Percentiles rank a stretch among this genome's conserved stretches.
phyloP scores from a whole-genome alignment of 2,797 vertebrate species.

The Morelia viridis region DNA sequence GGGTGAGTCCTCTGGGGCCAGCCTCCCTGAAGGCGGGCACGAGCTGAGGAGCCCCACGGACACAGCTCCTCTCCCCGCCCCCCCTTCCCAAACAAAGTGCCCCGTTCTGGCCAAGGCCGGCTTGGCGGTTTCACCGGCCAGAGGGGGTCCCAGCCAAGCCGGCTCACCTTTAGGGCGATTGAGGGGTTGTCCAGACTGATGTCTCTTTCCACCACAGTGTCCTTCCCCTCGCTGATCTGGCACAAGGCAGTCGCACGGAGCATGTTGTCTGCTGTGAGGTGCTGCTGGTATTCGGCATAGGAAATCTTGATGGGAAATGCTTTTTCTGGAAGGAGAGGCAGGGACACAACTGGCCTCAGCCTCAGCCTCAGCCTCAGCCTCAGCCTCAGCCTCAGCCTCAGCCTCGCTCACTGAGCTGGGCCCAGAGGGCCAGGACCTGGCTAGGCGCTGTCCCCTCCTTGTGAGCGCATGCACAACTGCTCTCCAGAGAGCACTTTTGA shows the following conservation, averaged over 20 bases:
- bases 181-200: slow-evolving; percentile 74
- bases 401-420: too few relatives aligned
- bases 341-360: background rate
- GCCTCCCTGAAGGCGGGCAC: background rate
- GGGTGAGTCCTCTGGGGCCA: background rate
- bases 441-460: too few relatives aligned
- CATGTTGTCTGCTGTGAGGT: slow-evolving; percentile 73
- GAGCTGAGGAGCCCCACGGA: too few relatives aligned
- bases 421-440: background rate
- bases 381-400: background rate
- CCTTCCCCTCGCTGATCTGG: slow-evolving; percentile 61
- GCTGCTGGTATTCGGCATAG: slow-evolving; percentile 67
- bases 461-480: background rate
- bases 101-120: background rate
- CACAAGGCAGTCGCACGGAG: slow-evolving; percentile 76
- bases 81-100: background rate
- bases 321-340: slow-evolving; percentile 62
- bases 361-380: too few relatives aligned
- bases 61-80: accelerated
- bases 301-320: slow-evolving; percentile 71
- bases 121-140: background rate
- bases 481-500: background rate
- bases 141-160: background rate
- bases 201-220: slow-evolving; percentile 69
- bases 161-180: slow-evolving; percentile 71